These are phyloP conservation scores for Seriola quinqueradiata DNA, from an alignment of 2,113 vertebrate genomes.

Conservation along the genomic window DNA sequence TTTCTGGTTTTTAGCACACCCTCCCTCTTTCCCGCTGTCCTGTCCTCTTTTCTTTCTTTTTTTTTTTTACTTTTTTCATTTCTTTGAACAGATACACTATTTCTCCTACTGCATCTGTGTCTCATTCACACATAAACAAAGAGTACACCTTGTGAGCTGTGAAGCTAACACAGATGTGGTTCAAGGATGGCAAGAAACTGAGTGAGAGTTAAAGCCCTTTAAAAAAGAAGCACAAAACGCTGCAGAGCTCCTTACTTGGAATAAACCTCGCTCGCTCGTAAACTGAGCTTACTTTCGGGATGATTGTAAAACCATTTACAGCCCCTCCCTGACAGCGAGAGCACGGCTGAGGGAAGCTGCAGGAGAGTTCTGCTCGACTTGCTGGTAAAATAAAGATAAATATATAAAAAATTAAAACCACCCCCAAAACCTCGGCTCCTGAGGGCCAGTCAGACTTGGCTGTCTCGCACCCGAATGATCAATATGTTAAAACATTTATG, in stretches of 20 bases:
- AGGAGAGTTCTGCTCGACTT: conserved; percentile 29
- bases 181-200: conserved; percentile 28
- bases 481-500: conserved; percentile 75
- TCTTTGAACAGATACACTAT: conserved; percentile 16
- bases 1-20: conserved; percentile 37
- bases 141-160: conserved; percentile 31
- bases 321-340: conserved; percentile 40
- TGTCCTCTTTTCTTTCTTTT: no score
- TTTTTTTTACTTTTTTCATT: conserved; percentile 20
- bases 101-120: conserved; percentile 18
- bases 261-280: conserved; percentile 53
- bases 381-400: conserved; percentile 19
- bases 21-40: conserved; percentile 24
- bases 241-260: conserved; percentile 55
- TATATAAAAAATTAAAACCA: conserved; percentile 22
- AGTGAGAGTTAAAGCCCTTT: conserved; percentile 34
- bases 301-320: conserved; percentile 72
- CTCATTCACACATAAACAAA: conserved; percentile 12
- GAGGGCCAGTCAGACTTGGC: conserved; percentile 24
- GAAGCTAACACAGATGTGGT: conserved; percentile 25
- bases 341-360: conserved; percentile 21
- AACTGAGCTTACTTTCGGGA: conserved; percentile 74
- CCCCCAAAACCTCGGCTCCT: conserved; percentile 21
- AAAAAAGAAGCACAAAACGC: conserved; percentile 29
- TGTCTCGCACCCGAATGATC: conserved; percentile 48